These are phyloP conservation scores for Griposia aprilina DNA, from an alignment of 2,888 invertebrate species.

Conservation along the genomic window DNA sequence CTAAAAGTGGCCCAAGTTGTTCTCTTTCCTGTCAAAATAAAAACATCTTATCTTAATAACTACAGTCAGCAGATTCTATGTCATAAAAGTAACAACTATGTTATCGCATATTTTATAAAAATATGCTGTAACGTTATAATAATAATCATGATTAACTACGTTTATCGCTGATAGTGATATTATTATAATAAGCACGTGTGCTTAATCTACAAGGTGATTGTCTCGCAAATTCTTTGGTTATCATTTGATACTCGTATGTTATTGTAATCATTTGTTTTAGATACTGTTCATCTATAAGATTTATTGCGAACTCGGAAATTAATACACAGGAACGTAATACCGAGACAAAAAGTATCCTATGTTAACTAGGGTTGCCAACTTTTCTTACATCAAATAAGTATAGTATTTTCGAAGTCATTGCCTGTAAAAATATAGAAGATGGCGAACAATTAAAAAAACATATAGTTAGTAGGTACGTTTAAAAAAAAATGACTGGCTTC, in stretches of 20 bases:
- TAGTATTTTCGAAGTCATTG: too few species aligned
- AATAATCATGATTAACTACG: conserved; percentile 26
- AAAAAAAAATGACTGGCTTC: too few species aligned
- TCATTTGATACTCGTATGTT: conserved; percentile 8
- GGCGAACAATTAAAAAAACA: too few species aligned
- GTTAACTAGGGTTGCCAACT: too few species aligned
- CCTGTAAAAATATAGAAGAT: too few species aligned
- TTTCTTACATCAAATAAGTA: too few species aligned
- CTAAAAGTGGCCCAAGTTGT: not conserved
- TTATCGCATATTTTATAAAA: conserved; percentile 26
- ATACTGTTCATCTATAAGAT: not conserved
- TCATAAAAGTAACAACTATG: conserved; percentile 13
- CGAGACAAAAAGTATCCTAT: not conserved
- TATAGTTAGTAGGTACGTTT: too few species aligned
- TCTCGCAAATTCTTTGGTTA: conserved; percentile 24
- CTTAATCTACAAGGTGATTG: not conserved
- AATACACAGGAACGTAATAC: not conserved
- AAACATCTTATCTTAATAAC: not conserved
- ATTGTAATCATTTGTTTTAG: not conserved
- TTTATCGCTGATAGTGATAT: conserved; percentile 3
- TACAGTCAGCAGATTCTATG: conserved; percentile 17
- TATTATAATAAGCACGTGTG: conserved; percentile 25
- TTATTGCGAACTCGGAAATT: not conserved
- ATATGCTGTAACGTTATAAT: conserved; percentile 13
- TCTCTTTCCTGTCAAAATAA: not conserved